phyloP scores from a whole-genome alignment of 2,113 vertebrate genomes.

The Natator depressus region DNA sequence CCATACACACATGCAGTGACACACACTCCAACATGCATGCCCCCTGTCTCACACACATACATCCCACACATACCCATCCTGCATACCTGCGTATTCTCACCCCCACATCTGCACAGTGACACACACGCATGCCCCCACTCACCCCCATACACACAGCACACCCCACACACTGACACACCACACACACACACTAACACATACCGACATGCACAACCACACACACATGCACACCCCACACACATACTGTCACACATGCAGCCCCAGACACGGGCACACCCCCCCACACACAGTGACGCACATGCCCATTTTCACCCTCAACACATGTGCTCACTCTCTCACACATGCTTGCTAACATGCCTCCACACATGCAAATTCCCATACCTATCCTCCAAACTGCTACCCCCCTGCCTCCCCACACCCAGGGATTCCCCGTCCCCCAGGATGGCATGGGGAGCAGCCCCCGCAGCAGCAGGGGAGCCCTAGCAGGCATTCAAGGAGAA shows the following conservation, averaged over 20 bases:
- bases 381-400: neutral
- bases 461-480: slow-evolving; percentile 44
- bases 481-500: slow-evolving; percentile 36
- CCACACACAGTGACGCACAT: neutral
- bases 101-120: neutral
- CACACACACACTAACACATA: no score
- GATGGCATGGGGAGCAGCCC: neutral
- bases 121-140: neutral
- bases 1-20: neutral
- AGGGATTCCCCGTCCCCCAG: slow-evolving; percentile 2
- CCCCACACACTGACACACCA: no score
- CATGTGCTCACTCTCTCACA: neutral
- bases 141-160: neutral
- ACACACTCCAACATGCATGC: neutral
- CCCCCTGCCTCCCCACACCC: neutral
- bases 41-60: neutral
- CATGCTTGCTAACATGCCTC: neutral
- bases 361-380: neutral
- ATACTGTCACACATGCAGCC: neutral
- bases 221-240: no score
- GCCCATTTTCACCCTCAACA: neutral
- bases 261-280: no score
- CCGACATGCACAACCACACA: no score
- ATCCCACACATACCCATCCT: neutral
- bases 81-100: neutral